A percentile compares a stretch with the other conserved stretches of the same genome.
phyloP scores from a whole-genome alignment of 1,140 invertebrate genomes.

The Pogonognathellus flavescens region DNA sequence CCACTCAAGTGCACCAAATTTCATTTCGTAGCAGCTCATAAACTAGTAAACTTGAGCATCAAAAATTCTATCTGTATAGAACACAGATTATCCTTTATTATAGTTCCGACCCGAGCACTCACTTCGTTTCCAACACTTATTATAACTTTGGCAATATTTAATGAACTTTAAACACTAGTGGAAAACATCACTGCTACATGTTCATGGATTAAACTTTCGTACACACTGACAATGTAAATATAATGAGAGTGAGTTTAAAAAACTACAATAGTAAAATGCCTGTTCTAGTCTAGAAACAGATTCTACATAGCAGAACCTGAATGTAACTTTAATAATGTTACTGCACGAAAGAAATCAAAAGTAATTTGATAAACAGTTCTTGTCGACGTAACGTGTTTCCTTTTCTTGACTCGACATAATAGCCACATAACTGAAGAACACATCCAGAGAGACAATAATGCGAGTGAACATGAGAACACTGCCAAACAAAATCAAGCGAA shows the following conservation, averaged over 20 bases:
- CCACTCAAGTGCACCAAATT: constrained; percentile 56
- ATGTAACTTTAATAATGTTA: background rate
- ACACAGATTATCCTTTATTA: too few relatives aligned
- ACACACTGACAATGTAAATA: too few relatives aligned
- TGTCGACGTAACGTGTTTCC: background rate
- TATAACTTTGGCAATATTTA: too few relatives aligned
- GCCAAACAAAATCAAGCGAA: too few relatives aligned
- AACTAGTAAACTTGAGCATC: constrained; percentile 18
- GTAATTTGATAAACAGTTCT: background rate
- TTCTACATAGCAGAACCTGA: background rate
- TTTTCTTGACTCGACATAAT: background rate
- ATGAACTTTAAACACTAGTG: too few relatives aligned
- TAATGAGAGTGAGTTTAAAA: too few relatives aligned
- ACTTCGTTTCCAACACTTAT: too few relatives aligned
- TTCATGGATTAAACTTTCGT: too few relatives aligned
- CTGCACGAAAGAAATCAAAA: constrained; percentile 1
- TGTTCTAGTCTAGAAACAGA: background rate
- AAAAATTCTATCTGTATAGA: background rate
- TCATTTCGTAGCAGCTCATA: constrained; percentile 52
- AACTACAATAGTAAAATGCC: too few relatives aligned
- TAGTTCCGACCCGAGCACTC: too few relatives aligned
- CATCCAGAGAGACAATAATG: background rate
- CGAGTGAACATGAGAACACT: background rate
- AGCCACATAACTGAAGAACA: background rate
- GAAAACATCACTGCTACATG: too few relatives aligned